Evolutionary conservation across 2,888 invertebrate species (phyloP), one percentile per base, ranked within the genome.

Genomic region (Andrena flavipes): DNA sequence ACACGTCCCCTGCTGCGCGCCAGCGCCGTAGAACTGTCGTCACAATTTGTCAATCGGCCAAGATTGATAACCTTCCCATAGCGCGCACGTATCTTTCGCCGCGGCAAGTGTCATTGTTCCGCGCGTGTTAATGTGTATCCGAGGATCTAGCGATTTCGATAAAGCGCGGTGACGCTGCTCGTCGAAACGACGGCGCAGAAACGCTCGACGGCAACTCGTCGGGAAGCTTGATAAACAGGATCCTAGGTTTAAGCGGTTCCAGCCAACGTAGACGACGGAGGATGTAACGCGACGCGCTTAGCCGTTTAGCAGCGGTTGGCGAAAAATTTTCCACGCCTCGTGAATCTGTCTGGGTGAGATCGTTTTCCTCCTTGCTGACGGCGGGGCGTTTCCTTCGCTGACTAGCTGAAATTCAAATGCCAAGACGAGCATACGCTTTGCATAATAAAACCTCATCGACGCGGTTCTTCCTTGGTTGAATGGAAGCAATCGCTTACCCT

Each of bases 251-350:
- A 42, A 59, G 20, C 8, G 16, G 63, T 33, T 33, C 20, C 16
- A 33, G 35, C 26, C 26, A 74, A 30, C 29, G 42, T 42, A 51
- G 30, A 30, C 4, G 30, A 4, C 13, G 49, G 54, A 20, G 42
- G 56, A 69, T 26, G 56, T 42, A 56, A 56, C 33, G 69, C 35
- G 56, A 23, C 10, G 23, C 23, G 56, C 4, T 4, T 23, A 10
- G 23, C 3, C 23, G 23, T 54, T n/a, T 26, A 29, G n/a, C 64
- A 26, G 64, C 48, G 1, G 48, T 48, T 16, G 26, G 42, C 69
- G 59, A 26, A 69, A 69, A 56, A 59, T 69, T 59, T 69, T 69
- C 59, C 69, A 59, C 56, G 60, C 26, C 60, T 62, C 30, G 60
- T 7, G 60, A 62, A 33, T 56, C 56, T 56, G 56, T 23, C 56